These are phyloP conservation scores for Perithous albicinctus DNA, from an alignment of 2,888 invertebrate species.

Conservation along the genomic window DNA sequence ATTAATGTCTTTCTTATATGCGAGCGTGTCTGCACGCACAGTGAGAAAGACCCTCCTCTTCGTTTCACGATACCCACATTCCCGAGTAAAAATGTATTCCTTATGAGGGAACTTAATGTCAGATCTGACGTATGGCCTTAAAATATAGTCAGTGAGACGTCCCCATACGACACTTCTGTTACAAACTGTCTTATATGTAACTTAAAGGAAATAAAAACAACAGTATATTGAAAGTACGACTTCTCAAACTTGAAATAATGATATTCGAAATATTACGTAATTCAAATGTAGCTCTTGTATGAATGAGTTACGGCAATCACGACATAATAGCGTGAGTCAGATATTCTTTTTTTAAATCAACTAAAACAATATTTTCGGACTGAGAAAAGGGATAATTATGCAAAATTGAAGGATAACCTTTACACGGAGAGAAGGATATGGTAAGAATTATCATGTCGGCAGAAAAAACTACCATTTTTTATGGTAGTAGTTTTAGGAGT, in stretches of 20 bases:
- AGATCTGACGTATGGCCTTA: background rate
- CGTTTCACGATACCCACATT: conserved; percentile 8
- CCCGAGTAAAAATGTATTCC: background rate
- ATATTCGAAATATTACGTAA: too few relatives aligned
- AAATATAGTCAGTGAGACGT: background rate
- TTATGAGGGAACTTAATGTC: background rate
- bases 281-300: too few relatives aligned
- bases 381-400: too few relatives aligned
- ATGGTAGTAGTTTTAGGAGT: too few relatives aligned
- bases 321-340: too few relatives aligned
- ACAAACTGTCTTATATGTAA: background rate
- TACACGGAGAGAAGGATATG: too few relatives aligned
- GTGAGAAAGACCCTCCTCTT: background rate
- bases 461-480: too few relatives aligned
- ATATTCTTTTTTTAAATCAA: too few relatives aligned
- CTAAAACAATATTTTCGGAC: too few relatives aligned
- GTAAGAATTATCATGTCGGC: too few relatives aligned
- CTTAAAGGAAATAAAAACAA: background rate
- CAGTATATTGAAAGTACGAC: background rate
- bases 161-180: background rate
- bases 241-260: background rate
- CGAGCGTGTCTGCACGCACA: conserved; percentile 7
- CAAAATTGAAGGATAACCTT: too few relatives aligned
- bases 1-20: conserved; percentile 26
- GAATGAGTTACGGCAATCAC: too few relatives aligned